phyloP scores from a whole-genome alignment of 2,113 vertebrate species.

The Laticauda laticaudata region DNA sequence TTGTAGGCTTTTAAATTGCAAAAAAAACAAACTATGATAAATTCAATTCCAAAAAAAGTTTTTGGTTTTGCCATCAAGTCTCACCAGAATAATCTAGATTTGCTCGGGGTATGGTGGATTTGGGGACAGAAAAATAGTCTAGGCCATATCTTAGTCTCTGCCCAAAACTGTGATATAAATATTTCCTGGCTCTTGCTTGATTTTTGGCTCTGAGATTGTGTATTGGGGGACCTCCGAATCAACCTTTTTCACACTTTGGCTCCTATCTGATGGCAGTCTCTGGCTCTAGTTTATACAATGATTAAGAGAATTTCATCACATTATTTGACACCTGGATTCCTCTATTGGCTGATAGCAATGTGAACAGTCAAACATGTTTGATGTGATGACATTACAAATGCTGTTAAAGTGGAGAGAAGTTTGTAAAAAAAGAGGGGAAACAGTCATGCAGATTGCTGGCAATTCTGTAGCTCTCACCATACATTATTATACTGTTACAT shows the following conservation, averaged over 20 bases:
- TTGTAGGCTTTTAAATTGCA: not conserved
- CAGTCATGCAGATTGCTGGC: not conserved
- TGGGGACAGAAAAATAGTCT: not conserved
- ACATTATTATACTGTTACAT: not conserved
- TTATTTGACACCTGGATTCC: too few species aligned
- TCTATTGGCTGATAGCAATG: not conserved
- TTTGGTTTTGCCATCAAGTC: not conserved
- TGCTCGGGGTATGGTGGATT: not conserved
- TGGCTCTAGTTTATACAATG: not conserved
- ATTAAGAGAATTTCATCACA: not conserved
- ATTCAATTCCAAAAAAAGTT: not conserved
- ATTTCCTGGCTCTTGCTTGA: not conserved
- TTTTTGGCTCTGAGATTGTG: not conserved
- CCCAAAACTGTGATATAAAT: not conserved
- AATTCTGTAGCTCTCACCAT: too few species aligned
- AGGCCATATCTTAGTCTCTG: not conserved
- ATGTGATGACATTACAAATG: not conserved
- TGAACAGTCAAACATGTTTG: not conserved
- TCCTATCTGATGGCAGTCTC: too few species aligned
- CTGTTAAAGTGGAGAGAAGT: not conserved
- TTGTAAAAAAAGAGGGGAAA: not conserved
- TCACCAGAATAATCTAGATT: not conserved
- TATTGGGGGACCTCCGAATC: not conserved
- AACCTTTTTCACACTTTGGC: not conserved
- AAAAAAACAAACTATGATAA: not conserved